A percentile compares a stretch with the other conserved stretches of the same genome.
These are phyloP conservation scores for Cinclus cinclus DNA, from an alignment of 2,113 vertebrate genomes.

Conservation along the genomic window DNA sequence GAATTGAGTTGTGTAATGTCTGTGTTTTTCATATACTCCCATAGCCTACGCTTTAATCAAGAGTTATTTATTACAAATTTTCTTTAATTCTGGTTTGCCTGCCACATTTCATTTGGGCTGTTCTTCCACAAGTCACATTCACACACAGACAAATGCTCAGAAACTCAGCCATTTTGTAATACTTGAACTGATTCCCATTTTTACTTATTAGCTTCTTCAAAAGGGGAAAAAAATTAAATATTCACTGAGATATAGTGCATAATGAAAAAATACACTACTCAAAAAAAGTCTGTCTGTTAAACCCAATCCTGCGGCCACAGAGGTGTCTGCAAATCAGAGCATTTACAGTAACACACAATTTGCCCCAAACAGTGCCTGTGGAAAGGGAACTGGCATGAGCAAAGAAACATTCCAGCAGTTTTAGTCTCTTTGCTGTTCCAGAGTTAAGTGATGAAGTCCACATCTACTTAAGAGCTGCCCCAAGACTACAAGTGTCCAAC, in stretches of 20 bases:
- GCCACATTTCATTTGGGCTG: conserved; percentile 12
- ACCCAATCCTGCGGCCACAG: not conserved
- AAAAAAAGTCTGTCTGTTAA: not conserved
- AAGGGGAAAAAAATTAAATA: not conserved
- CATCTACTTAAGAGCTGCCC: not conserved
- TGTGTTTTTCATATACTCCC: conserved; percentile 36
- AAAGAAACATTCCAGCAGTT: not conserved
- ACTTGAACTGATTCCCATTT: conserved; percentile 9
- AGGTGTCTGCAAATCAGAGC: not conserved
- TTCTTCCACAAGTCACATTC: conserved; percentile 14
- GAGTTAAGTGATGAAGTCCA: not conserved
- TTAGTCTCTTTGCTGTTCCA: not conserved
- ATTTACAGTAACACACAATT: not conserved
- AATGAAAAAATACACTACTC: not conserved
- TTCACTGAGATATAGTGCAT: not conserved
- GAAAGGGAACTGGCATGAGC: not conserved
- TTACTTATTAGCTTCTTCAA: conserved; percentile 16
- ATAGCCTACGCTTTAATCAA: conserved; percentile 30
- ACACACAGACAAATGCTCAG: not conserved
- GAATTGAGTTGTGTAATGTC: conserved; percentile 45
- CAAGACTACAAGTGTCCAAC: not conserved
- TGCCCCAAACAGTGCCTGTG: not conserved
- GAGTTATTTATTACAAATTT: conserved; percentile 21
- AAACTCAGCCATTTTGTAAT: not conserved
- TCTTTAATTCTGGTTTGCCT: not conserved